A percentile compares a stretch with the other conserved stretches of the same genome.
Conservation (phyloP, 64 coral and sea anemone species). For the Montipora foliosa region DNA sequence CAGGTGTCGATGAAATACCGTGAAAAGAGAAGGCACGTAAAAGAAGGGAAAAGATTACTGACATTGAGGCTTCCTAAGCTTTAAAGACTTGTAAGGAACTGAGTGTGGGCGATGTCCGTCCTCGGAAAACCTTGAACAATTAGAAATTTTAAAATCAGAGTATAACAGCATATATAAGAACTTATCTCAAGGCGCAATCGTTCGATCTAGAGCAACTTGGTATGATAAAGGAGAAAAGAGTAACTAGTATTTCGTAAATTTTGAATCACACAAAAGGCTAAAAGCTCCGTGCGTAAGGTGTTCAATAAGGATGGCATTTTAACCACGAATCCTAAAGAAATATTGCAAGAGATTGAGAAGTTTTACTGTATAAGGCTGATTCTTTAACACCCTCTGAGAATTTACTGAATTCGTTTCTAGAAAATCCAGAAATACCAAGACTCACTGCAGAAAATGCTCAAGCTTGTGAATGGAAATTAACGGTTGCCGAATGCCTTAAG, state of each 20-base stretch:
- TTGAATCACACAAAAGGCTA: not conserved
- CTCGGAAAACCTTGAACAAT: not conserved
- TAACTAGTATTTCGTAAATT: slow-evolving; percentile 49
- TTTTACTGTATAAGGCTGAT: not conserved
- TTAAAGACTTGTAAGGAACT: not conserved
- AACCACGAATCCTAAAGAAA: too few relatives aligned
- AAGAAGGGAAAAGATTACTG: slow-evolving; percentile 14
- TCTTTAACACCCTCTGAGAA: too few relatives aligned
- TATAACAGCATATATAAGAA: slow-evolving; percentile 1
- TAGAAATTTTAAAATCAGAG: slow-evolving; percentile 21
- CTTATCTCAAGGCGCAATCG: slow-evolving; percentile 17
- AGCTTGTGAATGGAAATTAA: too few relatives aligned
- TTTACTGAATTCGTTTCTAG: too few relatives aligned
- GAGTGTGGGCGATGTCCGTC: not conserved
- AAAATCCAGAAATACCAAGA: too few relatives aligned
- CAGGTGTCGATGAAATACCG: not conserved
- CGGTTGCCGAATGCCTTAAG: not conserved
- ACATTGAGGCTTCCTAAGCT: not conserved
- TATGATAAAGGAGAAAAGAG: slow-evolving; percentile 54
- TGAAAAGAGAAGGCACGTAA: not conserved
- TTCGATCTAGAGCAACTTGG: slow-evolving; percentile 31
- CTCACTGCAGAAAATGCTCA: too few relatives aligned
- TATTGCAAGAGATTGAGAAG: not conserved
- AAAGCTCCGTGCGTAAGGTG: too few relatives aligned
- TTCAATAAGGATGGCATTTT: too few relatives aligned